A percentile compares a stretch with the other conserved stretches of the same genome.
Evolutionary conservation across 2,797 vertebrate genomes (phyloP).

Genomic region (Threskiornis aethiopicus): DNA sequence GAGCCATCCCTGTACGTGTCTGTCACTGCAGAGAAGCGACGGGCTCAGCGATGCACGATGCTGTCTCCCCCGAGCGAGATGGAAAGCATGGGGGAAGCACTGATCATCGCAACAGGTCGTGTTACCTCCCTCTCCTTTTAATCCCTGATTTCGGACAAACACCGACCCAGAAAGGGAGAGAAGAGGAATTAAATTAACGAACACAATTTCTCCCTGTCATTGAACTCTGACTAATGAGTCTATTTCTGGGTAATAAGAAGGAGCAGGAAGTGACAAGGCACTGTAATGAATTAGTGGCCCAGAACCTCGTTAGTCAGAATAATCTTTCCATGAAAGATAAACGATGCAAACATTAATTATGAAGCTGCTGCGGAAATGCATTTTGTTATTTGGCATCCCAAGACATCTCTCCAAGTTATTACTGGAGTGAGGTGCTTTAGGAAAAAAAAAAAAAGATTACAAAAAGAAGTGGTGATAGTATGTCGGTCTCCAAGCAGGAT

Average conservation of each 20-base stretch:
- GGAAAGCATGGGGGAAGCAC: background rate
- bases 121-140: constrained; percentile 17
- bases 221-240: constrained; percentile 86
- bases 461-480: background rate
- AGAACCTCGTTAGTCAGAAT: constrained; percentile 86
- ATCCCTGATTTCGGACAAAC: constrained; percentile 67
- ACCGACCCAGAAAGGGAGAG: constrained; percentile 59
- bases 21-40: background rate
- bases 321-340: constrained; percentile 83
- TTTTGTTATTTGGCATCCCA: constrained; percentile 71
- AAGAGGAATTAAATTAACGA: constrained; percentile 80
- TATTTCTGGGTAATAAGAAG: constrained; percentile 84
- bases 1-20: accelerated
- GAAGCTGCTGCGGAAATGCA: constrained; percentile 73
- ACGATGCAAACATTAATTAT: constrained; percentile 84
- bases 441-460: background rate
- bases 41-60: accelerated
- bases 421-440: constrained; percentile 23
- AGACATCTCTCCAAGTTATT: constrained; percentile 69
- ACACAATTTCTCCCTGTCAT: constrained; percentile 82
- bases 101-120: background rate
- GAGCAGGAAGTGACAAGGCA: constrained; percentile 83
- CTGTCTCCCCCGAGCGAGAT: accelerated
- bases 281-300: constrained; percentile 83
- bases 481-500: background rate